phyloP scores from a whole-genome alignment of 2,888 invertebrate genomes.

The Ophion costatus region DNA sequence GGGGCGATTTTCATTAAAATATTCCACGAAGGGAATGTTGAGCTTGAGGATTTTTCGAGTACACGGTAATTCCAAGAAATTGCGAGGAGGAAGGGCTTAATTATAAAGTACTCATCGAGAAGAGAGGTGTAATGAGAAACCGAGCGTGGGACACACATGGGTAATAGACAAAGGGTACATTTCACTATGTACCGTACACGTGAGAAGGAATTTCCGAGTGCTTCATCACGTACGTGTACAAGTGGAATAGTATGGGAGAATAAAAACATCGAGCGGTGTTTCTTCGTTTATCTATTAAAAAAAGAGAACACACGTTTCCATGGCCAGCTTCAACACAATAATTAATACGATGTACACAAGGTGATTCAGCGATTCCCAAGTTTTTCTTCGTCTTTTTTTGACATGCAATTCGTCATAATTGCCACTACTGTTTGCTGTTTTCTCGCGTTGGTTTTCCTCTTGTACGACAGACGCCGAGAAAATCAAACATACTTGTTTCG shows the following conservation, averaged over 20 bases:
- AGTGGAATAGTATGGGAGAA: slow-evolving; percentile 52
- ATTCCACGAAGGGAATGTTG: neutral
- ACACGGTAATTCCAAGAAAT: slow-evolving; percentile 32
- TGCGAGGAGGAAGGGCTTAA: slow-evolving; percentile 70
- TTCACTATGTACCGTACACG: slow-evolving; percentile 52
- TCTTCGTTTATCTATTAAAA: slow-evolving; percentile 41
- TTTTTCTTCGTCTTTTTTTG: slow-evolving; percentile 10
- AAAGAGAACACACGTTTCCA: slow-evolving; percentile 44
- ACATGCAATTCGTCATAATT: slow-evolving; percentile 18
- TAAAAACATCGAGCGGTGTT: slow-evolving; percentile 48
- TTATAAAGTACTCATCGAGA: slow-evolving; percentile 69
- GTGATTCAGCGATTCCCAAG: slow-evolving; percentile 59
- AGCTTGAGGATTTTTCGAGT: slow-evolving; percentile 16
- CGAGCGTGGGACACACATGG: slow-evolving; percentile 74
- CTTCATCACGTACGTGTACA: slow-evolving; percentile 19
- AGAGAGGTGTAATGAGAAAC: slow-evolving; percentile 74
- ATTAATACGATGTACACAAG: slow-evolving; percentile 36
- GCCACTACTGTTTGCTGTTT: neutral
- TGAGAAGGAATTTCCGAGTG: slow-evolving; percentile 66
- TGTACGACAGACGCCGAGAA: neutral
- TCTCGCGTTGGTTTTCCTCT: slow-evolving; percentile 15
- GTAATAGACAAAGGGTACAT: slow-evolving; percentile 57
- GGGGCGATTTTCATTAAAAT: neutral
- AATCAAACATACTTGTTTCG: neutral
- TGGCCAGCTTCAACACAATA: slow-evolving; percentile 58